A percentile compares a stretch with the other conserved stretches of the same genome.
phyloP scores from a whole-genome alignment of 2,797 vertebrate species.

The Clarias pachynema region DNA sequence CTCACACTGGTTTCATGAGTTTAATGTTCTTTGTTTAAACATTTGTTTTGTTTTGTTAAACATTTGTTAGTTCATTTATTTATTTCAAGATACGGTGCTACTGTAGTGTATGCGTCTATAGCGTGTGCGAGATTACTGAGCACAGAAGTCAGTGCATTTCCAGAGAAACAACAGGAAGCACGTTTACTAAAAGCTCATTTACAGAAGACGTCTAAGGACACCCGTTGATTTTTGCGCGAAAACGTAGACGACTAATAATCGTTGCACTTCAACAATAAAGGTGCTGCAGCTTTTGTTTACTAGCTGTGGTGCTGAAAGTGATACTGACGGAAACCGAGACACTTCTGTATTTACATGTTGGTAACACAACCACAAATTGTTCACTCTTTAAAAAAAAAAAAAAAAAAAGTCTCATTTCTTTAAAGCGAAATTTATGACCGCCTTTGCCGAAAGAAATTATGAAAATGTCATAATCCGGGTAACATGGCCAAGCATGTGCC shows the following conservation, averaged over 20 bases:
- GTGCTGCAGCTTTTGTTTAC: not conserved
- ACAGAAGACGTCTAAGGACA: not conserved
- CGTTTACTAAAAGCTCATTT: not conserved
- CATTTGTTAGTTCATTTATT: too few relatives aligned
- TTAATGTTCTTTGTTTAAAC: too few relatives aligned
- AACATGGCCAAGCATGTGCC: not conserved
- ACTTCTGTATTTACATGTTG: conserved; percentile 9
- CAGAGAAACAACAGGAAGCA: not conserved
- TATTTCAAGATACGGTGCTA: too few relatives aligned
- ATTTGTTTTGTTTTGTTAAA: too few relatives aligned
- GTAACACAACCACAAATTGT: not conserved
- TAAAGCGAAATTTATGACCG: not conserved
- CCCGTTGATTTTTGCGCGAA: not conserved
- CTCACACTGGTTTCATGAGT: not conserved
- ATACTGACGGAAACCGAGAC: not conserved
- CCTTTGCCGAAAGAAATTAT: not conserved
- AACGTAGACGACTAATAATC: not conserved
- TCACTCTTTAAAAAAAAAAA: not conserved
- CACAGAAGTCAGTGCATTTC: not conserved
- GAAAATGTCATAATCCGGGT: not conserved
- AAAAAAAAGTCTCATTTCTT: not conserved
- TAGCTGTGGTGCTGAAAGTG: not conserved
- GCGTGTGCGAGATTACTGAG: not conserved
- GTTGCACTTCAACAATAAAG: not conserved
- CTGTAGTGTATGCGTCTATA: not conserved